Percentiles rank a stretch among this genome's conserved stretches.
phyloP scores from a whole-genome alignment of 53 echinoderm and acorn worm genomes.

The Antedon mediterranea region DNA sequence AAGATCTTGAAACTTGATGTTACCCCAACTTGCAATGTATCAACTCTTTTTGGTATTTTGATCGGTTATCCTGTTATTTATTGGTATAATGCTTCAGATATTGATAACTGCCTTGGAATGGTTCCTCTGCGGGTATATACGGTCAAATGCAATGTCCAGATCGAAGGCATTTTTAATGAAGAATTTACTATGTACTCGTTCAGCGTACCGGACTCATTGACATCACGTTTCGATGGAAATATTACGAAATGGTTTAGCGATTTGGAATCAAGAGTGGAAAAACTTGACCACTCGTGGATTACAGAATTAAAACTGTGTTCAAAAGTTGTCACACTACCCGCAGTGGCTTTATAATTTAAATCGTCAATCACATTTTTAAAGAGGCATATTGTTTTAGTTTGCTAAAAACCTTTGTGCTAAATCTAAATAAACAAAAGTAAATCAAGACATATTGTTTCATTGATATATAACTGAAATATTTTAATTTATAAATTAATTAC shows the following conservation, averaged over 20 bases:
- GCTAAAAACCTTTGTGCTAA: too few species aligned
- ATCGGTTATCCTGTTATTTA: conserved; percentile 60
- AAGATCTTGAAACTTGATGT: conserved; percentile 5
- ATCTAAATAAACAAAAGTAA: too few species aligned
- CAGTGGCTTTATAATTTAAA: conserved; percentile 28
- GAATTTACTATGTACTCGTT: conserved; percentile 40
- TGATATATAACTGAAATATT: too few species aligned
- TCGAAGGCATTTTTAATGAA: not conserved
- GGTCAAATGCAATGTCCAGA: conserved; percentile 9
- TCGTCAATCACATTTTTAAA: too few species aligned
- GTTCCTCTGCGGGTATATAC: conserved; percentile 33
- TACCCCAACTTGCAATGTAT: conserved; percentile 24
- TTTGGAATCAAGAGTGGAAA: conserved; percentile 6
- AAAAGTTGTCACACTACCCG: conserved; percentile 25
- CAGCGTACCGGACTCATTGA: conserved; percentile 35
- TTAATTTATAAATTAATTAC: too few species aligned
- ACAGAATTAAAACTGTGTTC: not conserved
- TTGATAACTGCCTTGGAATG: conserved; percentile 40
- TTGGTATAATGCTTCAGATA: conserved; percentile 26
- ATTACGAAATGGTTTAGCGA: conserved; percentile 24
- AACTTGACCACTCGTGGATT: not conserved
- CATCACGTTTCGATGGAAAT: conserved; percentile 3
- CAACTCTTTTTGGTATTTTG: conserved; percentile 47
- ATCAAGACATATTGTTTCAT: too few species aligned
- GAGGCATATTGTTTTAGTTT: too few species aligned